Base-by-base conservation (phyloP, 2,113 vertebrate species). In the Cyprinus carpio region DNA sequence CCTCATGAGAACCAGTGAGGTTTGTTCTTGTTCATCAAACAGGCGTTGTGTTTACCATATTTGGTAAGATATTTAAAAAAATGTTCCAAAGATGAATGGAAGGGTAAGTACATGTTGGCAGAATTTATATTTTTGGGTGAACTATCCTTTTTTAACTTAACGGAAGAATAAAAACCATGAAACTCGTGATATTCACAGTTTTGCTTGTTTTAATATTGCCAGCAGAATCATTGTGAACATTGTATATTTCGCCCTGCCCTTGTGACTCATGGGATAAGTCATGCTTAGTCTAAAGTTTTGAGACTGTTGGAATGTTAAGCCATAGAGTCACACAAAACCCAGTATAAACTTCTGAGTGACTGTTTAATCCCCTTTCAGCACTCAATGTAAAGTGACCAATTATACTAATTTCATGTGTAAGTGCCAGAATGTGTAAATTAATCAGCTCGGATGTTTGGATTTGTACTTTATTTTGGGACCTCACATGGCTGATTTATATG, bases 261-360 rank as follows among this genome's bases (percentile, higher is more conserved):
- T 43, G 69, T 72, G 69, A 72, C 34, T 72, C 69, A 72, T 43
- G 34, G 69, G 10, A 72, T 69, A 69, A 43, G 25, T 75, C 74
- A 25, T 31, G 27, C 58, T 56, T 80, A 31, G 51, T 34, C 78
- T 43, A 62, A 20, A 65, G 27, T 25, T 34, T 51, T 23, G 13
- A 83, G 71, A 49, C 67, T 58, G 18, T 34, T 25, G 54, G 71
- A 75, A 65, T 84, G 67, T 84, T 64, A 74, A 75, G 43, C 74
- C 43, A 18, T 25, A 18, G 74, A 58, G 13, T 75, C 23, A 4
- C 2, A 40, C 31, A 54, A 77, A 40, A 74, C n/a, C 40, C 62
- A 25, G 81, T 16, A 46, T 56, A 46, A 72, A 51, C 34, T 29
- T 75, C 54, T 75, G 58, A 18, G 27, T 58, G 72, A n/a, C 27